Evolutionary conservation across 2,888 invertebrate genomes (phyloP), one percentile per base, ranked within the genome.

Genomic region (Dioctria linearis): DNA sequence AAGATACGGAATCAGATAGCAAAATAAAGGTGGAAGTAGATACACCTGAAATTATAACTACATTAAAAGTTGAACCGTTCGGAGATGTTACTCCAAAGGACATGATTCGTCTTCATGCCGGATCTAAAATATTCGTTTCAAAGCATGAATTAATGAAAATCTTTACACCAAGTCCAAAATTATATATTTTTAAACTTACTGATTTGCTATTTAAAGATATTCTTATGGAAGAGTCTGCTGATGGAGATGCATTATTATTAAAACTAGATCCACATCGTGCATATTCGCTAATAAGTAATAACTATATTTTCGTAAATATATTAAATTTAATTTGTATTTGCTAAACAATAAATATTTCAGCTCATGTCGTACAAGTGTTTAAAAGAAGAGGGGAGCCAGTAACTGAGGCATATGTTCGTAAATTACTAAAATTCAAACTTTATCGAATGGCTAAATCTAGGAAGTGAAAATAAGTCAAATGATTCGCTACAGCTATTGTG

Each of bases 341-440:
- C 25, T 25, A 49, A 73, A 9, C 51, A 40, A 40, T n/a, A 49
- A 73, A 43, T 25, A 9, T 82, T 82, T 8, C 75, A 84, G 84
- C 76, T 61, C 84, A 84, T 57, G 82, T 84, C 6, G 57, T 82
- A n/a, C 81, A 83, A 76, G 81, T 83, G 2, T 84, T 82, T 61
- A 76, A 67, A 11, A 79, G 83, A 40, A 80, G 78, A 57, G 83
- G 82, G 25, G 65, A 80, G 42, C 73, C 80, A 39, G 49, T 80
- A 4, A 25, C 42, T 4, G 80, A 80, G 43, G 42, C 37, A 4
- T 65, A 65, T 42, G 66, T 80, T 3, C 66, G 66, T 3, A 65
- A 80, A 46, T 66, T 73, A 8, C 57, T 80, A 5, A 80, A 75
- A 43, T 5, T 66, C 5, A 80, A 75, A 42, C 39, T 79, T 8